These are phyloP conservation scores for Harpagoxenus sublaevis DNA, from an alignment of 2,888 invertebrate genomes.

Conservation along the genomic window DNA sequence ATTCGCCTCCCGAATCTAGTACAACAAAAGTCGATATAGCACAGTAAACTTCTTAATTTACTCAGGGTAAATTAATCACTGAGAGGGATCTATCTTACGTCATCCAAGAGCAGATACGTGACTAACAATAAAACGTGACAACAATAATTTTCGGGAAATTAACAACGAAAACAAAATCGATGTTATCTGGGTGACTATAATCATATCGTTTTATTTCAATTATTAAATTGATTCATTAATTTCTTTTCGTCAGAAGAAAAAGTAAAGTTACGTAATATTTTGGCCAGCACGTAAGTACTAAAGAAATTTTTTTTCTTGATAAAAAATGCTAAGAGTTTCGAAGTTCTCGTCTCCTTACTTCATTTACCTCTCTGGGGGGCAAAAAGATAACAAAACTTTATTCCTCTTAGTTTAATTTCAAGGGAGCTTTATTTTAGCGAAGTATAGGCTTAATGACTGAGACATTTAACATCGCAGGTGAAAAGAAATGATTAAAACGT, in stretches of 20 bases:
- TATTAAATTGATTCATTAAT: background rate
- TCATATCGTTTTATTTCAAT: background rate
- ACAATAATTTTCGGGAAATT: background rate
- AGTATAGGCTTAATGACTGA: background rate
- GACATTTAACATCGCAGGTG: background rate
- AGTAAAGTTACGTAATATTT: background rate
- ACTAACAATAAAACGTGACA: too few relatives aligned
- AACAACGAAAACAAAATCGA: background rate
- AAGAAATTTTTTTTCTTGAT: background rate
- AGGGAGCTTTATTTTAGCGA: conserved; percentile 14
- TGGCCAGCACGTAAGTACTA: background rate
- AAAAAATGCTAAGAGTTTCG: background rate
- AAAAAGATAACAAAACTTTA: conserved; percentile 9
- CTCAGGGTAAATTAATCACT: background rate
- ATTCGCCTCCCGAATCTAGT: background rate
- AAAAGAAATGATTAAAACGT: background rate
- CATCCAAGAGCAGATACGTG: background rate
- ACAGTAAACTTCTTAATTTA: background rate
- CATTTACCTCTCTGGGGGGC: background rate
- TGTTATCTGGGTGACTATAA: background rate
- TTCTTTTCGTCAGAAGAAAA: background rate
- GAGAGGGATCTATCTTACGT: background rate
- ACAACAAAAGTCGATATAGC: background rate
- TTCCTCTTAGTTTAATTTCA: background rate
- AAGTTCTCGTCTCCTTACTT: background rate